Base-by-base conservation (phyloP, 2,888 invertebrate species). In the Athalia rosae region DNA sequence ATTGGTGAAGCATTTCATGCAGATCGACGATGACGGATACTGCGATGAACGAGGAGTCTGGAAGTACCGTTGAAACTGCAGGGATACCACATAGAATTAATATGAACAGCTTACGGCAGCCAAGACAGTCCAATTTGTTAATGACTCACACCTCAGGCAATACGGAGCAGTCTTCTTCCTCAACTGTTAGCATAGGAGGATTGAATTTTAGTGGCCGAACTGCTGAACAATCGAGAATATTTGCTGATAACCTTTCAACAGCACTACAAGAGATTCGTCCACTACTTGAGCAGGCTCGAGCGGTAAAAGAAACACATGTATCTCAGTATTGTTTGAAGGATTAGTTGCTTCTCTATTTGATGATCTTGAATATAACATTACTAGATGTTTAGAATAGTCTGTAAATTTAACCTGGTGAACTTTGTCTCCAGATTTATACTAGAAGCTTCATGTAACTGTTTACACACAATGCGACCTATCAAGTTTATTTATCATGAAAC, bases 191-290 rank as follows among this genome's bases (percentile, higher is more conserved):
- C 74, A 71, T 78, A 76, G 76, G 71, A 0, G 79, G 79, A 11
- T 61, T 74, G 28, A 81, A 78, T 69, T 79, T 80, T 48, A 77
- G 76, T 3, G 78, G 81, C 11, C 67, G 80, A 76, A 83, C 86
- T 0, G 83, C 83, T 5, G 86, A 86, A 76, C 82, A 84, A 48
- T 83, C 84, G 6, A 82, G 83, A 50, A 79, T 85, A 62, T 82
- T 90, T 47, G 81, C 86, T 41, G 84, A 83, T 76, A 89, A 88
- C 67, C 84, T 89, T 71, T 85, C 89, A n/a, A 84, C 87, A 5
- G 91, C 85, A 92, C 90, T 94, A 80, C 91, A 94, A 84, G 94
- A 93, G 89, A 93, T 94, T 74, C 91, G 93, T 83, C 94, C 94
- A n/a, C 90, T 94, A 5, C 92, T 94, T 11, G 93, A 93, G 89